Conservation (phyloP, 1,140 invertebrate genomes). For the Scaptodrosophila lebanonensis region DNA sequence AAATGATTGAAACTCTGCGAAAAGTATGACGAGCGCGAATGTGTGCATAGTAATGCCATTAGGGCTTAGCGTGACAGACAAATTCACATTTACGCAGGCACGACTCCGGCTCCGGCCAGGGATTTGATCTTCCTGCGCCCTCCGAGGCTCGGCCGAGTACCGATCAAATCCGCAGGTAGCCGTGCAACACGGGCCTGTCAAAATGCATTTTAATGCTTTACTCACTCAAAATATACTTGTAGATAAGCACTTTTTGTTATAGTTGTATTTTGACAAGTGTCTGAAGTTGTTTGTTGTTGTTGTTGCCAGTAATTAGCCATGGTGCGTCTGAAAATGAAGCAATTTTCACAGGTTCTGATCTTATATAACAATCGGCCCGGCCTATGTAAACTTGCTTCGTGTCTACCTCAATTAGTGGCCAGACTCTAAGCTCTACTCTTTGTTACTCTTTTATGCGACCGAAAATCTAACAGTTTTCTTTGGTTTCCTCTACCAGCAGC, state of each 20-base stretch:
- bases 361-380: slow-evolving; percentile 63
- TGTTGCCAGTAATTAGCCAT: slow-evolving; percentile 10
- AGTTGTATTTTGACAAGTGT: slow-evolving; percentile 62
- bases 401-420: slow-evolving; percentile 58
- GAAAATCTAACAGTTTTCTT: slow-evolving; percentile 15
- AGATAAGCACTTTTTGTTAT: not conserved
- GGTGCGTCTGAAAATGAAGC: slow-evolving; percentile 36
- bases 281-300: slow-evolving; percentile 35
- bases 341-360: slow-evolving; percentile 60
- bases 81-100: slow-evolving; percentile 67
- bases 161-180: slow-evolving; percentile 72
- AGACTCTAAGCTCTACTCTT: not conserved
- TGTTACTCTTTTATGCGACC: not conserved
- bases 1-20: slow-evolving; percentile 31
- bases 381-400: slow-evolving; percentile 48
- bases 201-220: slow-evolving; percentile 56
- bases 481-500: slow-evolving; percentile 17
- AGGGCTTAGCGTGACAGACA: slow-evolving; percentile 59
- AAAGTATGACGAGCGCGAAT: slow-evolving; percentile 28
- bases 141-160: slow-evolving; percentile 47
- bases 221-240: not conserved
- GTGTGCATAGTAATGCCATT: slow-evolving; percentile 56
- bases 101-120: no score
- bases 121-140: no score
- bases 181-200: slow-evolving; percentile 27